A percentile compares a stretch with the other conserved stretches of the same genome.
phyloP scores from a whole-genome alignment of 1,140 invertebrate species.

The Coelopa frigida region DNA sequence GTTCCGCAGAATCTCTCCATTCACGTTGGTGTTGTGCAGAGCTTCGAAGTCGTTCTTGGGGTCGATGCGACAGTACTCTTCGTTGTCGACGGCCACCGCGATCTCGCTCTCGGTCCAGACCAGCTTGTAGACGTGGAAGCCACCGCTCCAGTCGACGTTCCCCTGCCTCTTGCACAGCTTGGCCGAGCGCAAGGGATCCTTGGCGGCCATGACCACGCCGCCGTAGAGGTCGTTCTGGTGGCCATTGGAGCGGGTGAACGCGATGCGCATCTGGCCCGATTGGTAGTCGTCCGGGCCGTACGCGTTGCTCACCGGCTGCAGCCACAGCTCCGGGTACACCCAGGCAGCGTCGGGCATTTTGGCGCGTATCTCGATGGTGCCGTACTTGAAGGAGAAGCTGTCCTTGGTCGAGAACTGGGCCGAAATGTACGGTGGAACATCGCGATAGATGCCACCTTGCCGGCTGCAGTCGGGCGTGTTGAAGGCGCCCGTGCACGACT shows the following conservation, averaged over 20 bases:
- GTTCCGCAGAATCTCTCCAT: constrained; percentile 34
- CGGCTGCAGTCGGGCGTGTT: constrained; percentile 44
- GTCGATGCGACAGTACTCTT: constrained; percentile 48
- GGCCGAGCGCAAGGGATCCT: constrained; percentile 21
- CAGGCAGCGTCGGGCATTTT: constrained; percentile 65
- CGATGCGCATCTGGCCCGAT: constrained; percentile 48
- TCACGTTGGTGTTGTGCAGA: constrained; percentile 39
- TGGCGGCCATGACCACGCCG: constrained; percentile 34
- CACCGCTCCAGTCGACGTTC: constrained; percentile 50
- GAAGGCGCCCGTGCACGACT: constrained; percentile 45
- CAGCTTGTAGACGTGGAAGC: constrained; percentile 58
- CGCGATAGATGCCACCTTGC: constrained; percentile 36
- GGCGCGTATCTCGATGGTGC: constrained; percentile 60
- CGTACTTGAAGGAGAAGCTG: constrained; percentile 58
- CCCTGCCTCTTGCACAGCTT: constrained; percentile 22
- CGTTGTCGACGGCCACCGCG: constrained; percentile 49
- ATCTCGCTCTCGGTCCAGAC: constrained; percentile 55
- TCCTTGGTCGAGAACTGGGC: constrained; percentile 55
- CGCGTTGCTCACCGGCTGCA: constrained; percentile 44
- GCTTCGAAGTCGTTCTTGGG: constrained; percentile 28
- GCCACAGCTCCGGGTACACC: constrained; percentile 59
- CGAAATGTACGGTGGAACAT: constrained; percentile 56
- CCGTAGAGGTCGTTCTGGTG: constrained; percentile 39
- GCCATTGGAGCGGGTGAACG: constrained; percentile 42
- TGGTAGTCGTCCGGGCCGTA: constrained; percentile 45